Base-by-base conservation (phyloP, 2,113 vertebrate species). In the Cyanoderma ruficeps region DNA sequence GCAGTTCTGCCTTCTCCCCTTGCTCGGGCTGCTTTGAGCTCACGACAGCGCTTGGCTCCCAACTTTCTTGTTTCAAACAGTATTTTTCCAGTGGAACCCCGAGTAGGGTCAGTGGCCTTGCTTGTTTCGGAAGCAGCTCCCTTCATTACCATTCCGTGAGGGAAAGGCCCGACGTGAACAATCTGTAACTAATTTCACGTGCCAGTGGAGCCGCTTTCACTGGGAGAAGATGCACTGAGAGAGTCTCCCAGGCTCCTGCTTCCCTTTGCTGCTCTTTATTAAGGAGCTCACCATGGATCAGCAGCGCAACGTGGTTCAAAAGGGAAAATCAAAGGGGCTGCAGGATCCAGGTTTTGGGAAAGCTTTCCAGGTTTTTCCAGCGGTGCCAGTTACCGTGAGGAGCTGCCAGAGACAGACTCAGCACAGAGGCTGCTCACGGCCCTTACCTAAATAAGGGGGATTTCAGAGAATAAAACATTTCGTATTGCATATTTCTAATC, bases 361-460 rank as follows among this genome's bases (percentile, higher is more conserved):
- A 76, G 19, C 17, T 75, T 91, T 20, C 37, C 77, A 8, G 4
- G 10, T 19, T 56, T 22, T 67, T 68, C 57, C n/a, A 30, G 1
- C 0, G 0, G 25, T 31, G 37, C 31, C 0, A 0, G 18, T 22
- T 2, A 2, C 64, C 0, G 0, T 35, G 53, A 53, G 27, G 39
- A 52, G 52, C 33, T 22, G 74, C 15, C 23, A 22, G 60, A 28
- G 10, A 21, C 42, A 25, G 68, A 31, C 6, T 35, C 2, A 1
- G 49, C 8, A 28, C 33, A 30, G 10, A 9, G n/a, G 35, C 67
- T 93, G 61, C 75, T 83, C 28, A 15, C 44, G 17, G 61, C 57
- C 20, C 27, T 41, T 27, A 3, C 0, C 39, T 16, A 52, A 42
- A 24, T 11, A 24, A 39, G 8, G 55, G 25, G 17, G 21, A 61